Percentiles rank a stretch among this genome's conserved stretches.
Conservation (phyloP, 2,797 vertebrate genomes). For the Lycodopsis pacificus region DNA sequence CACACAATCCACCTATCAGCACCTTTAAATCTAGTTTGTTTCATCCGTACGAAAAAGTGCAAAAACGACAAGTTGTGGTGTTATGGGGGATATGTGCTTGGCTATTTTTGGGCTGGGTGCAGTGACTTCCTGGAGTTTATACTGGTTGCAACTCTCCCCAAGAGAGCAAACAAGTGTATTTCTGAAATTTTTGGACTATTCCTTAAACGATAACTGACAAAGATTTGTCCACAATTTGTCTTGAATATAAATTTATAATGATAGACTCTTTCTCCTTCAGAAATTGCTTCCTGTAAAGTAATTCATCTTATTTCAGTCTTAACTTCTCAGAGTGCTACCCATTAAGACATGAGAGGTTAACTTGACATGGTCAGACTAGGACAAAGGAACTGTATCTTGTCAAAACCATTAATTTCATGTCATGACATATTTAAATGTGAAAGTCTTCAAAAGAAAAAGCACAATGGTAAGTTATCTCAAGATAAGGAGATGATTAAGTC, state of each 20-base stretch:
- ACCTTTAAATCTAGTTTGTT: slow-evolving; percentile 1
- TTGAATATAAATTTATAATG: not conserved
- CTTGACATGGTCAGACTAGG: not conserved
- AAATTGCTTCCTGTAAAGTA: not conserved
- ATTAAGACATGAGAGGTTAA: not conserved
- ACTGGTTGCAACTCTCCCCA: not conserved
- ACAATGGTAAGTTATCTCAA: not conserved
- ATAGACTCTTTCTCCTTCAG: not conserved
- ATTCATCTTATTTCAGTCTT: not conserved
- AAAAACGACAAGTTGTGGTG: not conserved
- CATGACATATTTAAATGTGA: slow-evolving; percentile 4
- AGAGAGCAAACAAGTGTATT: not conserved
- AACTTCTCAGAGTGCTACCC: not conserved
- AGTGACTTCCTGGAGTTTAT: not conserved
- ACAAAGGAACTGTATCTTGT: not conserved
- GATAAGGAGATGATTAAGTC: not conserved
- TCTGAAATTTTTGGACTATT: not conserved
- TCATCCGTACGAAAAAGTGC: not conserved
- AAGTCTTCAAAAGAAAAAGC: slow-evolving; percentile 4
- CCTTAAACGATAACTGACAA: not conserved
- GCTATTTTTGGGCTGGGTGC: not conserved
- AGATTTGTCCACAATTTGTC: not conserved
- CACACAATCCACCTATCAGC: not conserved
- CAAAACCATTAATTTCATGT: not conserved
- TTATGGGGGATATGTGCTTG: not conserved